Evolutionary conservation across 2,797 vertebrate species (phyloP), one percentile per base, ranked within the genome.

Genomic region (Myripristis jacobus): DNA sequence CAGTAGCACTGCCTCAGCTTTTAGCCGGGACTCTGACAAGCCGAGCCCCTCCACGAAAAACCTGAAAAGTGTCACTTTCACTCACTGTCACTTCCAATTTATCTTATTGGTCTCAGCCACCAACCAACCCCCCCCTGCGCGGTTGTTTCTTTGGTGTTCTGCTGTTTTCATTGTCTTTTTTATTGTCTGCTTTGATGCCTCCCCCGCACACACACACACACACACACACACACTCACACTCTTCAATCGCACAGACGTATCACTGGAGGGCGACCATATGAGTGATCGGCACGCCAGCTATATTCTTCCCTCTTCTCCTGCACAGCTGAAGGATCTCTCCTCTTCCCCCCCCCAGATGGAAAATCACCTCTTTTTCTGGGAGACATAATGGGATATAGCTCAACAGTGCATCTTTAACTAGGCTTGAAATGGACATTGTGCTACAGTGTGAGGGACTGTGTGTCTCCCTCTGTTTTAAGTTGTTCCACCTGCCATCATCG

Each of bases 271-370:
- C 50, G 36, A 50, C 69, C 58, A 59, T 55, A 70, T 73, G 70
- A 73, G 61, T 68, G 61, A 73, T 83, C 65, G 73, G 24, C 44
- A 66, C 2, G 25, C 56, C 73, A 67, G 67, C 72, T 80, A 36
- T 67, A 81, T 81, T 82, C 72, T 67, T 71, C 59, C 48, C 62
- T 41, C 29, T 55, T 69, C 46, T 60, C 57, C 53, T 47, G 62
- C 66, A 75, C 55, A 70, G 56, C 52, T 61, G 59, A 81, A 73
- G 53, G 27, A 79, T 57, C 38, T 64, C 57, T 75, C 72, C 53
- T 70, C 64, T 71, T 73, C 70, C 25, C 55, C 22, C 18, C 11
- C 66, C 52, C 75, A 69, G 48, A 79, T 65, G 48, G 67, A 83
- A 80, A 82, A 79, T 67, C 54, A 62, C 59, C 48, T 57, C 38